Conservation (phyloP, 2,888 invertebrate genomes). For the Synergus gifuensis region DNA sequence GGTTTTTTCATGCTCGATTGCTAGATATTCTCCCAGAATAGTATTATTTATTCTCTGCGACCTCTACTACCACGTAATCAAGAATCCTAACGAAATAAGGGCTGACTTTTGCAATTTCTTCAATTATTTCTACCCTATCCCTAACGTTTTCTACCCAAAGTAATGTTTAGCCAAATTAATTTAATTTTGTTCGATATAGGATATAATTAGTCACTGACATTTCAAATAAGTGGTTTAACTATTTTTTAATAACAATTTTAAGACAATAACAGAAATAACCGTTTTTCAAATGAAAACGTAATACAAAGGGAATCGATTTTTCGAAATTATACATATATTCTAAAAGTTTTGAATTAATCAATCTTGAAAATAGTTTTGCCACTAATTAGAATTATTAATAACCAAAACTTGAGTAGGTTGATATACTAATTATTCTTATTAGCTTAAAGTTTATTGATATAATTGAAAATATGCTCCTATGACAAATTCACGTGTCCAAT, state of each 20-base stretch:
- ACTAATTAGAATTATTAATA: background rate
- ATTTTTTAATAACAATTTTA: background rate
- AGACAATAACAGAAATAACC: background rate
- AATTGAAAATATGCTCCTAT: background rate
- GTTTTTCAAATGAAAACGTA: background rate
- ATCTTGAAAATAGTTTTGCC: background rate
- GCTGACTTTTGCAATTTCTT: background rate
- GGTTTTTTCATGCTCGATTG: conserved; percentile 13
- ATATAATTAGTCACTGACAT: background rate
- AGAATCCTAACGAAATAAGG: background rate
- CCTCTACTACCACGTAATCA: background rate
- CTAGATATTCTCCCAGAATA: background rate
- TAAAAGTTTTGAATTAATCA: no score
- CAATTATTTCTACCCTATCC: background rate
- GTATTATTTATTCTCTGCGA: background rate
- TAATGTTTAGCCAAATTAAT: background rate
- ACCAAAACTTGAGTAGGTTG: background rate
- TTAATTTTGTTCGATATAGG: background rate
- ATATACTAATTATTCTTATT: background rate
- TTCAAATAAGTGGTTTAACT: background rate
- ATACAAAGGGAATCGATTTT: no score
- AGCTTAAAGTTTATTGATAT: background rate
- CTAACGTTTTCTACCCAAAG: background rate
- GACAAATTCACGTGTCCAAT: background rate
- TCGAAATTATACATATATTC: no score